Base-by-base conservation (phyloP, 2,113 vertebrate genomes). In the Condylura cristata region DNA sequence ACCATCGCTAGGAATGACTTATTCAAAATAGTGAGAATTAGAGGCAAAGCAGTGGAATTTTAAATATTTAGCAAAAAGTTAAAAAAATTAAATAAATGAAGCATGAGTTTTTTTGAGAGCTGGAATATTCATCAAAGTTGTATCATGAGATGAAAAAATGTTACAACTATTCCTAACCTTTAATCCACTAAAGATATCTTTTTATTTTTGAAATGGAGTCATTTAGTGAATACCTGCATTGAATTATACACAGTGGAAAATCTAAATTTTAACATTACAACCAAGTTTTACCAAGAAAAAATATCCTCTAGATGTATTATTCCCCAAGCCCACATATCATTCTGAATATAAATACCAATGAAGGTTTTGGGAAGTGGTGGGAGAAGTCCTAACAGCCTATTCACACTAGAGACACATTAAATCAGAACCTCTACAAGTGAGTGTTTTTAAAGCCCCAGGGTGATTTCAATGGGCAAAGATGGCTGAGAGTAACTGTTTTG, bases 1-100 rank as follows among this genome's bases (percentile, higher is more conserved):
- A 58, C 44, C 80, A 71, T 58, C 87, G 90, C 94, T 93, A 83
- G 65, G 48, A 91, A 75, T 48, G 34, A 82, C 60, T 84, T 90
- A 56, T 94, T 94, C 83, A 86, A 95, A 93, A 93, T 6, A 79
- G 34, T 78, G 44, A 74, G 30, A 41, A 92, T 60, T 26, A 84
- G 58, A 78, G 9, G 66, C 20, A 88, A 78, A 86, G 28, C 39
- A 93, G 60, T 76, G 60, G 51, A 72, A 46, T 60, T 65, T 68
- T 32, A 79, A 86, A 84, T 48, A 94, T 78, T 74, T 93, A 80
- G 48, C 76, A 89, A 83, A 10, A 94, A 86, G 30, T 44, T 76
- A 63, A 82, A 68, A 93, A 58, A 66, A 32, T 53, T 70, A n/a
- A n/a, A n/a, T 93, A 78, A 93, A 88, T 68, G 84, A 94, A 95